These are phyloP conservation scores for Sceloporus undulatus DNA, from an alignment of 2,113 vertebrate species.

Conservation along the genomic window DNA sequence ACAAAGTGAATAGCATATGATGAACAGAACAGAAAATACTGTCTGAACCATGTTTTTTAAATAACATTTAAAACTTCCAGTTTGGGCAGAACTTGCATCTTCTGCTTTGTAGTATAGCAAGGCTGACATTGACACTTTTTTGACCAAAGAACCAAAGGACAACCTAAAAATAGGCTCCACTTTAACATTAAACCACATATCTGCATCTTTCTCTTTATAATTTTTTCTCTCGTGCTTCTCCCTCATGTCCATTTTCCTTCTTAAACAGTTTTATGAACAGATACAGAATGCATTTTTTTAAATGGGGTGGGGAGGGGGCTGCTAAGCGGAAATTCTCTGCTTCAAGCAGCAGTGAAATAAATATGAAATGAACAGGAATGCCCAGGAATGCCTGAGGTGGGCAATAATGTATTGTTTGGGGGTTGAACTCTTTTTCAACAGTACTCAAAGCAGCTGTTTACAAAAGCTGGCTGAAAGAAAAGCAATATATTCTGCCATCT, in stretches of 20 bases:
- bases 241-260: background rate
- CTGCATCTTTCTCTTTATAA: background rate
- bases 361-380: background rate
- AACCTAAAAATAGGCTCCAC: background rate
- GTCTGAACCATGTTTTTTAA: conserved; percentile 11
- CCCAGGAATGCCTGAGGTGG: background rate
- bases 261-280: background rate
- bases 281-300: background rate
- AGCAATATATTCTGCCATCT: background rate
- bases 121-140: background rate
- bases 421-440: background rate
- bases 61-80: background rate
- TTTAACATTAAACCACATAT: background rate
- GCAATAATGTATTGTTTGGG: conserved; percentile 1
- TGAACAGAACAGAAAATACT: conserved; percentile 48
- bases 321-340: background rate
- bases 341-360: conserved; percentile 1
- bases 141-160: background rate
- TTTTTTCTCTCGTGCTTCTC: background rate
- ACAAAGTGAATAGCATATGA: conserved; percentile 22
- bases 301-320: too few species aligned
- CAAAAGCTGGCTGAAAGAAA: background rate
- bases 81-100: conserved; percentile 1
- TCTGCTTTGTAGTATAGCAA: conserved; percentile 38
- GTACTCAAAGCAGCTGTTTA: background rate